These are phyloP conservation scores for Trimorus sp. DNA, from an alignment of 2,888 invertebrate genomes.

Conservation along the genomic window DNA sequence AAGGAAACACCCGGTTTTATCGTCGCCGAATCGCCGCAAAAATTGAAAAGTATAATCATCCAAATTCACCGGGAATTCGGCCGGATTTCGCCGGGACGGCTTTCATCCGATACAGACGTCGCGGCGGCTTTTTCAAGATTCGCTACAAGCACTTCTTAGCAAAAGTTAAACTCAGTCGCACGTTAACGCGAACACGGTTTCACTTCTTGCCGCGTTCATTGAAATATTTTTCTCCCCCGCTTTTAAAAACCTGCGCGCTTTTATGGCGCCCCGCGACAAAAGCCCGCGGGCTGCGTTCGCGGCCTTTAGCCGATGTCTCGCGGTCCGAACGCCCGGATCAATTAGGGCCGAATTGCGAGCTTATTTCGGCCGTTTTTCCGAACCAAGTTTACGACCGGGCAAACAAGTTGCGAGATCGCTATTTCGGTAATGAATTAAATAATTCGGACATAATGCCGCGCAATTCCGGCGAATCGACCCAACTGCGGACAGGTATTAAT, in stretches of 20 bases:
- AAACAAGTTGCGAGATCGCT: no score
- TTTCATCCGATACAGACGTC: constrained; percentile 12
- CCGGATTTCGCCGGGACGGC: not conserved
- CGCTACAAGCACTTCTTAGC: constrained; percentile 51
- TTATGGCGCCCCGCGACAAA: constrained; percentile 30
- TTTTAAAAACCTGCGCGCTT: constrained; percentile 44
- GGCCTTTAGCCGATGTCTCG: constrained; percentile 9
- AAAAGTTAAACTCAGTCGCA: constrained; percentile 56
- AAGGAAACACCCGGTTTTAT: no score
- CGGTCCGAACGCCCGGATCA: constrained; percentile 1
- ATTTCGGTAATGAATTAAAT: no score
- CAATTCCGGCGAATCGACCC: no score
- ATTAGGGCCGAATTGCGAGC: constrained; percentile 1
- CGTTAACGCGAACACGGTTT: constrained; percentile 63
- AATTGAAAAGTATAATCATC: constrained; percentile 2
- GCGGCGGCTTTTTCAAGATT: constrained; percentile 44
- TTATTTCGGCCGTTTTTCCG: no score
- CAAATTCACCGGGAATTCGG: not conserved
- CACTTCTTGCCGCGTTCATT: constrained; percentile 60
- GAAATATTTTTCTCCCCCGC: constrained; percentile 51
- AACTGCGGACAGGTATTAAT: no score
- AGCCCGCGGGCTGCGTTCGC: constrained; percentile 14
- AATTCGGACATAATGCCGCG: no score
- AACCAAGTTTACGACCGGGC: no score
- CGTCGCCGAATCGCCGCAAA: not conserved